These are phyloP conservation scores for Phyllotreta cruciferae DNA, from an alignment of 2,888 invertebrate species.

Conservation along the genomic window DNA sequence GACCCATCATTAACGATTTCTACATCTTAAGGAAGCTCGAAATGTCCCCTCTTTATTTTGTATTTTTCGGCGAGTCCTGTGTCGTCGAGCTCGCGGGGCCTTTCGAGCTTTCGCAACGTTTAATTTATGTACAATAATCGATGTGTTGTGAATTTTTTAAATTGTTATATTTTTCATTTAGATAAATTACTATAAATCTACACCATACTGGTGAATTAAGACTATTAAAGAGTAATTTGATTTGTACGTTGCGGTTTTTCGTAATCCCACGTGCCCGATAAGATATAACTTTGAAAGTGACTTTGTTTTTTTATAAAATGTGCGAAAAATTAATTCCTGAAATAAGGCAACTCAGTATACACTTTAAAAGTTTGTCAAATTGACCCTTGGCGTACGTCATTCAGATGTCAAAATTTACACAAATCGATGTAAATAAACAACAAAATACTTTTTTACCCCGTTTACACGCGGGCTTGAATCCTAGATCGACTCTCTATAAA, in stretches of 20 bases:
- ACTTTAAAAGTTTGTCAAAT: too few species aligned
- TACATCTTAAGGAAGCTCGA: neutral
- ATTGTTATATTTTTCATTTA: conserved; percentile 33
- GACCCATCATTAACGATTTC: neutral
- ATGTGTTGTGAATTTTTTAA: conserved; percentile 32
- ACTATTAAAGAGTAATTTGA: conserved; percentile 34
- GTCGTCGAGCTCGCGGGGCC: neutral
- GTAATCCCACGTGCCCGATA: too few species aligned
- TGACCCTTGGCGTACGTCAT: too few species aligned
- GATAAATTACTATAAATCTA: neutral
- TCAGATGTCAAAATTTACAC: too few species aligned
- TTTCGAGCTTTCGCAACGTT: neutral
- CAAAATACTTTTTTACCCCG: too few species aligned
- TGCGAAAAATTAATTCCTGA: too few species aligned
- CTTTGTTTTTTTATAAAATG: too few species aligned
- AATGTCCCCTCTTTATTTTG: neutral
- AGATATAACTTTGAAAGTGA: too few species aligned
- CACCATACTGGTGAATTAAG: conserved; percentile 36
- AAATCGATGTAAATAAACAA: too few species aligned
- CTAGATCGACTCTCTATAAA: too few species aligned
- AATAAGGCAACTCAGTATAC: too few species aligned
- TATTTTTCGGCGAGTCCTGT: conserved; percentile 1
- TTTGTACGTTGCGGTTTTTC: neutral
- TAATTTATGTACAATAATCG: conserved; percentile 10
- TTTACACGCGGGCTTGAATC: too few species aligned